Conservation (phyloP, 2,888 invertebrate species). For the Lumbricus terrestris region DNA sequence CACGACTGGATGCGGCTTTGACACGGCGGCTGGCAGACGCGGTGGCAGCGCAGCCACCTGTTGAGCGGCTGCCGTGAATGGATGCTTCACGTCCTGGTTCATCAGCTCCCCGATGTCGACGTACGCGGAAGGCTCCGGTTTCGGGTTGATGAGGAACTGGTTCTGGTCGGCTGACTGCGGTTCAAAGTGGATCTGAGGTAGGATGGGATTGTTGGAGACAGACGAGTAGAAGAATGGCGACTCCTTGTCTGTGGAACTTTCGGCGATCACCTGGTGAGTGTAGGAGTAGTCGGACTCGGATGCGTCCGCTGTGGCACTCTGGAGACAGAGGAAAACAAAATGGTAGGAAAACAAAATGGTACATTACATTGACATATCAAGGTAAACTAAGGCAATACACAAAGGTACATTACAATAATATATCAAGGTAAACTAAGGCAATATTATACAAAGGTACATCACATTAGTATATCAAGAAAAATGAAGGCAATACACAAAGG, state of each 20-base stretch:
- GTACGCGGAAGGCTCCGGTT: background rate
- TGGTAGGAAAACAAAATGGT: too few relatives aligned
- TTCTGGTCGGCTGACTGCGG: background rate
- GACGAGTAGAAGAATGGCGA: background rate
- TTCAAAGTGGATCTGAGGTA: background rate
- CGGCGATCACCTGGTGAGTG: background rate
- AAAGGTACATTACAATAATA: background rate
- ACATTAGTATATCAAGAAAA: background rate
- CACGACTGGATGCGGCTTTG: background rate
- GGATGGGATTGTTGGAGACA: conserved; percentile 3
- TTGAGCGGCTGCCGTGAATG: background rate
- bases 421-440: background rate
- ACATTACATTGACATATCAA: background rate
- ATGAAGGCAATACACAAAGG: background rate
- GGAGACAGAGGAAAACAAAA: background rate
- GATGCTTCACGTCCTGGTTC: background rate
- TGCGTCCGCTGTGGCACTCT: background rate
- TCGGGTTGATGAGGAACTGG: background rate
- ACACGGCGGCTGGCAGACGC: background rate
- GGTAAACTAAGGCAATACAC: background rate
- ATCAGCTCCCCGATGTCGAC: background rate
- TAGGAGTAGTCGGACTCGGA: background rate
- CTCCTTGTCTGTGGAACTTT: conserved; percentile 11
- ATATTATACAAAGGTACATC: too few relatives aligned
- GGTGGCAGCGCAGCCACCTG: background rate